These are phyloP conservation scores for Hydraecia micacea DNA, from an alignment of 2,888 invertebrate genomes.

Conservation along the genomic window DNA sequence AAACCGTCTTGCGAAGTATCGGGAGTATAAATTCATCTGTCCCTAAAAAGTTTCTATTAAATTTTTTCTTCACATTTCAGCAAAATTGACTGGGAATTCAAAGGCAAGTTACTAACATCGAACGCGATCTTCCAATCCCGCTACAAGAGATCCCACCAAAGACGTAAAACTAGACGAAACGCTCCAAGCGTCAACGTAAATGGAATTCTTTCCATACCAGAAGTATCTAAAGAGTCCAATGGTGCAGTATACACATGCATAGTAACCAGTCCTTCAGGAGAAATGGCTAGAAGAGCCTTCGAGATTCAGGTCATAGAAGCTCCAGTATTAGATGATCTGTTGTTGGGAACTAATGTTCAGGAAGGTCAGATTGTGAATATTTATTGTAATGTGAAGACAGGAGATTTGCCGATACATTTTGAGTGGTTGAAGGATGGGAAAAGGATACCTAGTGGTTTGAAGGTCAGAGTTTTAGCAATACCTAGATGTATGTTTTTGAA, in stretches of 20 bases:
- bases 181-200: slow-evolving; percentile 83
- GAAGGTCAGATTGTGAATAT: slow-evolving; percentile 96
- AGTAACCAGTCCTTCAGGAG: slow-evolving; percentile 93
- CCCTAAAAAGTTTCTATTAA: not conserved
- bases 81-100: slow-evolving; percentile 88
- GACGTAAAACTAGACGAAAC: slow-evolving; percentile 77
- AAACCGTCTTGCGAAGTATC: not conserved
- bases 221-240: slow-evolving; percentile 92
- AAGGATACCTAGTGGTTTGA: slow-evolving; percentile 91
- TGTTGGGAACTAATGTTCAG: slow-evolving; percentile 94
- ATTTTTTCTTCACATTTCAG: slow-evolving; percentile 70
- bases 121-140: slow-evolving; percentile 82
- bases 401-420: slow-evolving; percentile 93
- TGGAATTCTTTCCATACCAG: slow-evolving; percentile 91
- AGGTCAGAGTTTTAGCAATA: slow-evolving; percentile 82
- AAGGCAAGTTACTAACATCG: slow-evolving; percentile 81
- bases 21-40: not conserved
- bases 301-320: slow-evolving; percentile 94
- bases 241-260: slow-evolving; percentile 95
- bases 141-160: slow-evolving; percentile 77
- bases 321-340: slow-evolving; percentile 95
- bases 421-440: slow-evolving; percentile 93
- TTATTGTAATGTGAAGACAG: slow-evolving; percentile 94
- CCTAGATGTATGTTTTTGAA: not conserved
- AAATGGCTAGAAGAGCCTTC: slow-evolving; percentile 88